These are phyloP conservation scores for Caenorhabditis japonica DNA, from an alignment of 2,888 invertebrate genomes.

Conservation along the genomic window DNA sequence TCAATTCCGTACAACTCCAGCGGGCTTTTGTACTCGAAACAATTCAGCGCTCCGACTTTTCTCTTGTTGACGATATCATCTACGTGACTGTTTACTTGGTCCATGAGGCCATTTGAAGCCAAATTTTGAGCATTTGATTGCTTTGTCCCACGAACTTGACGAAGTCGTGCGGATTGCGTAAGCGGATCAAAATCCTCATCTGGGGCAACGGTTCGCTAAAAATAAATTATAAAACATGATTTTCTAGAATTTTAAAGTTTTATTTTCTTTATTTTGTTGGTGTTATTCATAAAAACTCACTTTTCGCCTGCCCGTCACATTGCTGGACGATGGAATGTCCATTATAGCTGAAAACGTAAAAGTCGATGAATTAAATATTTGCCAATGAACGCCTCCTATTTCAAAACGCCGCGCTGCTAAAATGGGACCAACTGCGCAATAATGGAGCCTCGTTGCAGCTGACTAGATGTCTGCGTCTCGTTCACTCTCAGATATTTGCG, in stretches of 20 bases:
- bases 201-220: background rate
- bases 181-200: background rate
- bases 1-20: constrained; percentile 31
- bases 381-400: no score
- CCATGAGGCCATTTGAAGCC: constrained; percentile 2
- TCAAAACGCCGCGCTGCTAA: constrained; percentile 13
- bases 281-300: constrained; percentile 2
- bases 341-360: constrained; percentile 13
- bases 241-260: background rate
- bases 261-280: no score
- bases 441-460: constrained; percentile 7
- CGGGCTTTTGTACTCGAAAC: constrained; percentile 39
- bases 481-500: background rate
- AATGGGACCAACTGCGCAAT: background rate
- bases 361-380: no score
- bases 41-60: constrained; percentile 14
- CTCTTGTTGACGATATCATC: constrained; percentile 20
- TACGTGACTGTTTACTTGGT: background rate
- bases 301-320: constrained; percentile 30
- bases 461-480: constrained; percentile 5
- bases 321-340: constrained; percentile 27
- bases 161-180: constrained; percentile 6
- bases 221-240: no score
- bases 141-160: constrained; percentile 28
- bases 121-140: background rate